A percentile compares a stretch with the other conserved stretches of the same genome.
phyloP scores from a whole-genome alignment of 2,888 invertebrate genomes.

The Metopia argyrocephala region DNA sequence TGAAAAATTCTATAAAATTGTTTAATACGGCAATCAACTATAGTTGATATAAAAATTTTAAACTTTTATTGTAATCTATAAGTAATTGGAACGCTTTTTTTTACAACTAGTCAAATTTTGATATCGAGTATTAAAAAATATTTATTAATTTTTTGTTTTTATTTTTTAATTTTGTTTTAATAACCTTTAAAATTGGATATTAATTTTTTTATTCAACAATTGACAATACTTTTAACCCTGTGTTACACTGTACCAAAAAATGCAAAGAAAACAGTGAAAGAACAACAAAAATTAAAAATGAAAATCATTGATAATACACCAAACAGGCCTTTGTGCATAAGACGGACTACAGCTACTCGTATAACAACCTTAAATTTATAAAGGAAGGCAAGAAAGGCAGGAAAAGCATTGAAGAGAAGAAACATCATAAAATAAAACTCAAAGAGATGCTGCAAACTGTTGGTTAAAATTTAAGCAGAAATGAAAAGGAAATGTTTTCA shows the following conservation, averaged over 20 bases:
- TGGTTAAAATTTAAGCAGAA: constrained; percentile 42
- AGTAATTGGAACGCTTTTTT: too few species aligned
- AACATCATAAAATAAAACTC: constrained; percentile 19
- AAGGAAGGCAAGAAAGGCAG: neutral
- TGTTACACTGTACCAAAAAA: neutral
- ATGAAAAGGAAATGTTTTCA: constrained; percentile 74
- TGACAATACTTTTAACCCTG: neutral
- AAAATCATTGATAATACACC: constrained; percentile 28
- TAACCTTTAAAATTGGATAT: too few species aligned
- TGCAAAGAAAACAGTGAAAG: neutral
- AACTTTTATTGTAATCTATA: too few species aligned
- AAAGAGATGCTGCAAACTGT: constrained; percentile 28
- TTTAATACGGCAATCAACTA: too few species aligned
- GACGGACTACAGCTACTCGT: neutral
- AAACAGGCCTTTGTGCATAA: constrained; percentile 9
- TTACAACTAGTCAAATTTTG: too few species aligned
- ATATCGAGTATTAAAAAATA: too few species aligned
- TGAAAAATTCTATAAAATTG: too few species aligned
- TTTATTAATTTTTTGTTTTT: too few species aligned
- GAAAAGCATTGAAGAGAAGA: neutral
- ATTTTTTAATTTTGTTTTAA: too few species aligned
- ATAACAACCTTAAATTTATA: neutral
- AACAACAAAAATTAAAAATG: neutral
- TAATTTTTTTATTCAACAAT: too few species aligned
- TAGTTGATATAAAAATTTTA: too few species aligned